A percentile compares a stretch with the other conserved stretches of the same genome.
These are phyloP conservation scores for Rhea americana DNA, from an alignment of 2,113 vertebrate species.

Conservation along the genomic window DNA sequence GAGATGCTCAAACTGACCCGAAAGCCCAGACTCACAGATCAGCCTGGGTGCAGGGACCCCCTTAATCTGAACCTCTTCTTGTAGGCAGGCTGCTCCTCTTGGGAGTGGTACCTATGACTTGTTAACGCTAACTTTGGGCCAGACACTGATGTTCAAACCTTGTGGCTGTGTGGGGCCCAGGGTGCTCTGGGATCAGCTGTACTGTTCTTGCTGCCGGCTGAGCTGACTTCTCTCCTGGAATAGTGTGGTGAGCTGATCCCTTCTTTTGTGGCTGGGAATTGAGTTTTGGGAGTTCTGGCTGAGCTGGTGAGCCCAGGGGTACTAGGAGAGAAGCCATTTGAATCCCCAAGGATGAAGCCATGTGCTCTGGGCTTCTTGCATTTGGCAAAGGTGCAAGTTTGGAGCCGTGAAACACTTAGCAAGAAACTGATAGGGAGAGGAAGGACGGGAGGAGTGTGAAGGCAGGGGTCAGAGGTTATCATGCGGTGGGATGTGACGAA, in stretches of 20 bases:
- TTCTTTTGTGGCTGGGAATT: neutral
- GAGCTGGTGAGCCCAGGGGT: neutral
- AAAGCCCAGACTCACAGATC: neutral
- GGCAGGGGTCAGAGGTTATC: slow-evolving; percentile 1
- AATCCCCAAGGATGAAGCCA: neutral
- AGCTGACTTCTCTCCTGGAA: neutral
- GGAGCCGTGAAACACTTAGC: neutral
- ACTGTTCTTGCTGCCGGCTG: neutral
- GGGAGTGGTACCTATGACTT: neutral
- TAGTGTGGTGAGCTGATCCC: neutral
- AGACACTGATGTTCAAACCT: neutral
- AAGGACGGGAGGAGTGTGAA: slow-evolving; percentile 20
- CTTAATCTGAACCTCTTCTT: neutral
- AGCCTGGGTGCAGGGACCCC: neutral
- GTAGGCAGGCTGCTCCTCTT: neutral
- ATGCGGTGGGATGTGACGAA: neutral
- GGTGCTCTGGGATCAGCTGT: neutral
- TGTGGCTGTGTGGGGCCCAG: rapidly evolving
- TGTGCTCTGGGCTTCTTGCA: neutral
- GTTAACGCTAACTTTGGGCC: neutral
- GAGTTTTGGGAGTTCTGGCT: neutral
- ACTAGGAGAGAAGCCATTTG: neutral
- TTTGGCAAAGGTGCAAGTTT: neutral
- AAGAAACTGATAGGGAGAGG: slow-evolving; percentile 29
- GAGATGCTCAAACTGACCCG: neutral